Evolutionary conservation across 2,888 invertebrate species (phyloP).

Genomic region (Rosalia funebris): DNA sequence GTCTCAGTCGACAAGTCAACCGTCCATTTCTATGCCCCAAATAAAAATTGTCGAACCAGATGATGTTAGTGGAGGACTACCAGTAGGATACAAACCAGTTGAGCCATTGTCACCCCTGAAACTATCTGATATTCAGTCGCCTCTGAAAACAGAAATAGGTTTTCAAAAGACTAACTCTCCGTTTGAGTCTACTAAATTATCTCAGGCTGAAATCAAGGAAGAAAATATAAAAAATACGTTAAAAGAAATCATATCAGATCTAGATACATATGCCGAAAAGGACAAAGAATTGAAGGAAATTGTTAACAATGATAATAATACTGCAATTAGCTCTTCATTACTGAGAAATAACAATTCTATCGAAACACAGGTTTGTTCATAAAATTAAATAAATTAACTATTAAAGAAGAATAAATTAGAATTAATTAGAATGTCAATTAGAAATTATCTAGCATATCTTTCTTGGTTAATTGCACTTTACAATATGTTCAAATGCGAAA

Average conservation of each 20-base stretch:
- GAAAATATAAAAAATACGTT: constrained; percentile 68
- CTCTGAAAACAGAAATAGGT: constrained; percentile 30
- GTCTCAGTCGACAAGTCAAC: neutral
- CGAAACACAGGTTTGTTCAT: too few relatives aligned
- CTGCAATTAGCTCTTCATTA: too few relatives aligned
- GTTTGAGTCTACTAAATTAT: constrained; percentile 24
- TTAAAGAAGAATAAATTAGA: too few relatives aligned
- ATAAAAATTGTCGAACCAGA: neutral
- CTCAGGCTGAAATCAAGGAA: constrained; percentile 63
- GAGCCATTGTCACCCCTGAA: constrained; percentile 45
- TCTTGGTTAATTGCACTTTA: too few relatives aligned
- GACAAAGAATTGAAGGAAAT: constrained; percentile 57
- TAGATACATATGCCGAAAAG: constrained; percentile 68
- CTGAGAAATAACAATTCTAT: too few relatives aligned
- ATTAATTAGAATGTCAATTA: too few relatives aligned
- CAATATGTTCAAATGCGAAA: too few relatives aligned
- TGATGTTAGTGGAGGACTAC: constrained; percentile 30
- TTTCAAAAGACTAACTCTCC: constrained; percentile 2
- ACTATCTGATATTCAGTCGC: constrained; percentile 34
- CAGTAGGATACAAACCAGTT: constrained; percentile 46
- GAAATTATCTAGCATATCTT: too few relatives aligned
- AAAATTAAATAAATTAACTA: too few relatives aligned
- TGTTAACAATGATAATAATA: constrained; percentile 25
- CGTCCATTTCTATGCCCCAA: neutral
- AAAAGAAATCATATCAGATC: constrained; percentile 71